These are phyloP conservation scores for Dicyrtoma fusca DNA, from an alignment of 2,888 invertebrate genomes.

Conservation along the genomic window DNA sequence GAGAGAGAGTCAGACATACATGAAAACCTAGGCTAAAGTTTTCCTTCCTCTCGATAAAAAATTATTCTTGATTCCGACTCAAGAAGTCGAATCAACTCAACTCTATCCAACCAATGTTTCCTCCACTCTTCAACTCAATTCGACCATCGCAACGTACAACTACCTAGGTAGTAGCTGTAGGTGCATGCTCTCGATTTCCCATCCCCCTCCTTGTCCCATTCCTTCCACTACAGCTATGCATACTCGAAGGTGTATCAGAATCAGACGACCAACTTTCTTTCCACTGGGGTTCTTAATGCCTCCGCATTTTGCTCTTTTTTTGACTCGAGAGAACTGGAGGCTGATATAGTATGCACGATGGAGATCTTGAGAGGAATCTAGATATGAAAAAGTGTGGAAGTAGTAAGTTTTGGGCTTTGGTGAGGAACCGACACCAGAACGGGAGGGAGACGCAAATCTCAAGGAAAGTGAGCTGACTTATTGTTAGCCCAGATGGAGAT, in stretches of 20 bases:
- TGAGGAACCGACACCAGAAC: not conserved
- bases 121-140: conserved; percentile 35
- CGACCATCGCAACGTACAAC: not conserved
- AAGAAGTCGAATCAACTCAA: not conserved
- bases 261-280: not conserved
- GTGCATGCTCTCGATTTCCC: conserved; percentile 28
- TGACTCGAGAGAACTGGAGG: conserved; percentile 2
- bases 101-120: conserved; percentile 39
- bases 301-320: too few relatives aligned
- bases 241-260: not conserved
- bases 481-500: too few relatives aligned
- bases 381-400: not conserved
- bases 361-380: too few relatives aligned
- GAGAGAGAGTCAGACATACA: not conserved
- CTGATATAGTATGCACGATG: not conserved
- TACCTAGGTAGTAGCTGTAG: not conserved
- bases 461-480: conserved; percentile 4
- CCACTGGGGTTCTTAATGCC: too few relatives aligned
- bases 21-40: conserved; percentile 37
- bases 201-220: conserved; percentile 1
- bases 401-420: too few relatives aligned
- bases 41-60: conserved; percentile 43
- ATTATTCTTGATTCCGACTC: conserved; percentile 42
- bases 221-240: conserved; percentile 1
- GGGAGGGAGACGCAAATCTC: not conserved